A percentile compares a stretch with the other conserved stretches of the same genome.
These are phyloP conservation scores for Crotalus horridus DNA, from an alignment of 2,113 vertebrate species.

Conservation along the genomic window DNA sequence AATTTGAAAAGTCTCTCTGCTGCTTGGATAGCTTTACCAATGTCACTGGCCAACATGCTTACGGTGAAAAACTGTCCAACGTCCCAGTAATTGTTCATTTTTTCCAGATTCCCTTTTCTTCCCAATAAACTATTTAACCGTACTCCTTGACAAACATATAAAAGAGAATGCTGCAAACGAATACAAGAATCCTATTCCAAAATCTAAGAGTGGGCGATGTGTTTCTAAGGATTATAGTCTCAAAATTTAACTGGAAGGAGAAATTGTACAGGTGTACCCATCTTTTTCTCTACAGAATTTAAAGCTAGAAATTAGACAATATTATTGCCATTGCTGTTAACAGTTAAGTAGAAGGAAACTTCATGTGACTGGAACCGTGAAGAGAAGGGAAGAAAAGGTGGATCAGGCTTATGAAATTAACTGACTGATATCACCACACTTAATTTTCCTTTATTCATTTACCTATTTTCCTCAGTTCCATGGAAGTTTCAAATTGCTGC, in stretches of 20 bases:
- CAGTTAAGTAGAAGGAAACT: not conserved
- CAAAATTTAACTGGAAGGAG: not conserved
- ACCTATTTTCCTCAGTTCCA: slow-evolving; percentile 95
- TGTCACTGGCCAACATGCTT: slow-evolving; percentile 87
- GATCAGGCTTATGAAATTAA: not conserved
- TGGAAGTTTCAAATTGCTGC: slow-evolving; percentile 92
- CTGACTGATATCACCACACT: not conserved
- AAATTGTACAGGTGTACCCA: not conserved
- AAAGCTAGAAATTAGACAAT: not conserved
- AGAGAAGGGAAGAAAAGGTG: not conserved
- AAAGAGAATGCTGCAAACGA: not conserved
- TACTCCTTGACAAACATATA: slow-evolving; percentile 77
- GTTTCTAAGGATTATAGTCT: not conserved
- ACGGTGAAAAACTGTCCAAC: slow-evolving; percentile 92
- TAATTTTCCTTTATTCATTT: slow-evolving; percentile 35
- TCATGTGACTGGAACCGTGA: not conserved
- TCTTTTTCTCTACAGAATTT: not conserved
- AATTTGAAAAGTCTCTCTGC: slow-evolving; percentile 93
- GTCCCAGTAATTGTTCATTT: slow-evolving; percentile 97
- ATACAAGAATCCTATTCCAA: not conserved
- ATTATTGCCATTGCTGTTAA: not conserved
- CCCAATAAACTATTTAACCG: slow-evolving; percentile 88
- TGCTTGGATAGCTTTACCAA: slow-evolving; percentile 89
- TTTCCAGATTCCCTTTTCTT: slow-evolving; percentile 92
- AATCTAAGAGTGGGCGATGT: too few species aligned